Conservation (phyloP, 2,797 vertebrate genomes). For the Pyrocephalus nanus region DNA sequence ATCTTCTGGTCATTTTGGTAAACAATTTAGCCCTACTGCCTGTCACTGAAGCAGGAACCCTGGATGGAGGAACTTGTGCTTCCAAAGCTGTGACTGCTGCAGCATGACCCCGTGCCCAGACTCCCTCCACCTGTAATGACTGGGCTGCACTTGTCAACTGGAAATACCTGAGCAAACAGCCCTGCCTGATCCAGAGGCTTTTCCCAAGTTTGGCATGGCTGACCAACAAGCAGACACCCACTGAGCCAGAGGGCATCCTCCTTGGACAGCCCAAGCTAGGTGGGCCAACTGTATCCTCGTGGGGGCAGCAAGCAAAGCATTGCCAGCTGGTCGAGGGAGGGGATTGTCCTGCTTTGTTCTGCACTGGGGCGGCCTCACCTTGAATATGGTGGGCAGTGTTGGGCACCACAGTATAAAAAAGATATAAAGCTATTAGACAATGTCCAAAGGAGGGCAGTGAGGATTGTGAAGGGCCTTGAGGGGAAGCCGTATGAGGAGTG, state of each 20-base stretch:
- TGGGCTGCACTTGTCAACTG: rapidly evolving
- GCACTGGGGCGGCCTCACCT: rapidly evolving
- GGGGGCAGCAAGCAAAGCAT: neutral
- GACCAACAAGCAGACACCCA: neutral
- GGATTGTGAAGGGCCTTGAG: neutral
- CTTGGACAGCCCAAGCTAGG: neutral
- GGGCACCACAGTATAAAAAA: neutral
- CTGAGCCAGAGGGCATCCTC: neutral
- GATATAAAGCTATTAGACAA: neutral
- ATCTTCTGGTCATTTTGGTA: neutral
- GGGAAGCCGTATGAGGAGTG: rapidly evolving
- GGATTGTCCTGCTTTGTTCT: rapidly evolving
- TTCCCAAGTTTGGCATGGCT: neutral
- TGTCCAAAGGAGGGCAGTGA: neutral
- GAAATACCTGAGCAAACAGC: rapidly evolving
- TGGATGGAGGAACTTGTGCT: neutral
- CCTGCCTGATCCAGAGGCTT: neutral
- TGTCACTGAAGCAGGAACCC: neutral
- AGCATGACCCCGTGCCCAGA: too few relatives aligned
- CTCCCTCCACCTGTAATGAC: neutral
- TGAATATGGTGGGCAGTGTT: neutral
- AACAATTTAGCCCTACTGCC: neutral
- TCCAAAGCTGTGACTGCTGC: neutral
- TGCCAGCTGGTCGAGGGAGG: rapidly evolving
- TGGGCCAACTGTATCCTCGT: neutral